Conservation (phyloP, 2,888 invertebrate genomes). For the Caenorhabditis imperialis region DNA sequence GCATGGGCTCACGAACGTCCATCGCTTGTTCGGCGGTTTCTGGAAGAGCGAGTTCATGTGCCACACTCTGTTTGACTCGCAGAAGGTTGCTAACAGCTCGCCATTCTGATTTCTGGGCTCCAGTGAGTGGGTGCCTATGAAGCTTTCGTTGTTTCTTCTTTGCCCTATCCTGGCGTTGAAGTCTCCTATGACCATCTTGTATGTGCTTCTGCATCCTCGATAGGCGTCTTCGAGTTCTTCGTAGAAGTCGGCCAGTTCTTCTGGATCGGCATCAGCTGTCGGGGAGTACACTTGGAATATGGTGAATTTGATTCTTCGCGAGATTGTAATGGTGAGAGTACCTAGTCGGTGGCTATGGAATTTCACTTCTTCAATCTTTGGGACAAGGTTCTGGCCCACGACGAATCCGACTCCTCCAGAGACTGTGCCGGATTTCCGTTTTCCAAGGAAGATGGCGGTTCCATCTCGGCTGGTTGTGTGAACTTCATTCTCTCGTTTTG, state of each 20-base stretch:
- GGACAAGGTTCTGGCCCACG: background rate
- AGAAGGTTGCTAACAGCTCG: conserved; percentile 1
- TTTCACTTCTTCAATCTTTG: background rate
- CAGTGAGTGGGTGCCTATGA: background rate
- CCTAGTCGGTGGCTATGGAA: background rate
- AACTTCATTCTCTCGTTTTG: conserved; percentile 2
- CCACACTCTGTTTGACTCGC: conserved; percentile 2
- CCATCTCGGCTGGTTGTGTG: background rate
- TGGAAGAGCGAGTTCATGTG: background rate
- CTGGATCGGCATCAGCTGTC: background rate
- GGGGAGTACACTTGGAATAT: conserved; percentile 1
- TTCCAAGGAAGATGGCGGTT: background rate
- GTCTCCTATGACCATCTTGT: too few species aligned
- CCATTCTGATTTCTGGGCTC: conserved; percentile 1
- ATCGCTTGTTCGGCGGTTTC: background rate
- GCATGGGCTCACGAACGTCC: background rate
- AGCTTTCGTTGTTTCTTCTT: background rate
- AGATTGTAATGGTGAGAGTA: background rate
- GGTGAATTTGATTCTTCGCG: background rate
- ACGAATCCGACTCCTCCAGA: conserved; percentile 8
- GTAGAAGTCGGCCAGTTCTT: conserved; percentile 8
- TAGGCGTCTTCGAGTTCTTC: background rate
- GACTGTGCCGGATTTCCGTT: background rate
- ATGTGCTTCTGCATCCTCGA: background rate
- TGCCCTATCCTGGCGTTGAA: too few species aligned